These are phyloP conservation scores for Thalassaphorura encarpata DNA, from an alignment of 1,140 invertebrate species.

Conservation along the genomic window DNA sequence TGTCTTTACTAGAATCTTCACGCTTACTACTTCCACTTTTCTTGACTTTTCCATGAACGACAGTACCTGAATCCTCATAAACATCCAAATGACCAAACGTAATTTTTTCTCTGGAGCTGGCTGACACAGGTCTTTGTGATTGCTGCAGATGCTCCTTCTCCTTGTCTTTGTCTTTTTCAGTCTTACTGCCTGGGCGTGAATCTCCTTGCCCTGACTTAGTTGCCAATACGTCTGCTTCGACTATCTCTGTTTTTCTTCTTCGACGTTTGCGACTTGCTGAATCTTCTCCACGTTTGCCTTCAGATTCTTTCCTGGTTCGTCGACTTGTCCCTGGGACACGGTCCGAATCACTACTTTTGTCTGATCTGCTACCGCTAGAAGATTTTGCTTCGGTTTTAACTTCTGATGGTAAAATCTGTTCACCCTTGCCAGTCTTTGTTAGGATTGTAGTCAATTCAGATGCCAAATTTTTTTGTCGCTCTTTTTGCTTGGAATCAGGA, in stretches of 20 bases:
- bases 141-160: not conserved
- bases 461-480: no score
- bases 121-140: not conserved
- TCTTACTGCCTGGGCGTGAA: not conserved
- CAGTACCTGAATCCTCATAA: slow-evolving; percentile 11
- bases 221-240: not conserved
- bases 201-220: not conserved
- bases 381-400: no score
- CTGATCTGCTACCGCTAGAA: no score
- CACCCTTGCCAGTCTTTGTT: no score
- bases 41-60: slow-evolving; percentile 16
- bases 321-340: no score
- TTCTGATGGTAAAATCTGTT: no score
- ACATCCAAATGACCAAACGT: slow-evolving; percentile 20
- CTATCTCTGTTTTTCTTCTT: not conserved
- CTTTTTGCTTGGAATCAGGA: no score
- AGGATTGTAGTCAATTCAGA: no score
- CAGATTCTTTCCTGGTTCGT: no score
- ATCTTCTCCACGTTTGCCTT: no score
- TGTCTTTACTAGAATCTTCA: slow-evolving; percentile 2
- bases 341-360: no score
- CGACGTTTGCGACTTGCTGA: not conserved
- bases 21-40: slow-evolving; percentile 23
- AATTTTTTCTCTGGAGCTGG: not conserved
- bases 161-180: not conserved